phyloP scores from a whole-genome alignment of 2,888 invertebrate species.

The Acrobeloides nanus region DNA sequence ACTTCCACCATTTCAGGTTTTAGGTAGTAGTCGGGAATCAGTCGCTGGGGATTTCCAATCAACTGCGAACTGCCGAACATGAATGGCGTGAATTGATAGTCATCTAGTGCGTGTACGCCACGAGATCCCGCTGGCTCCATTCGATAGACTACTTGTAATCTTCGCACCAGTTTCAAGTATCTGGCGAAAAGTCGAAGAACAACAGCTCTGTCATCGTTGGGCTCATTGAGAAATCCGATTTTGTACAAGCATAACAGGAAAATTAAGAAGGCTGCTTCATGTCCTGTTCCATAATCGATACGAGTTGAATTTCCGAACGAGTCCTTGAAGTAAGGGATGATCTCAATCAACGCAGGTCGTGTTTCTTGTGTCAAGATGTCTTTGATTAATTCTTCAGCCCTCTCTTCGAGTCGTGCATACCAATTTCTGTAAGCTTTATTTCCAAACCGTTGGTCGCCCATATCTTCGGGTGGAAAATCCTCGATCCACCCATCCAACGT shows the following conservation, averaged over 20 bases:
- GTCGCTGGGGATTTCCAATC: conserved; percentile 73
- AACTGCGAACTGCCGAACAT: conserved; percentile 98
- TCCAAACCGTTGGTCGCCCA: conserved; percentile 74
- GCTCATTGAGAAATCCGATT: conserved; percentile 67
- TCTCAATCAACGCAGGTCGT: conserved; percentile 66
- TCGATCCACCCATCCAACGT: conserved; percentile 25
- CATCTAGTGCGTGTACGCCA: conserved; percentile 97
- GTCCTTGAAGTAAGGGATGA: conserved; percentile 77
- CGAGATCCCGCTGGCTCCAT: conserved; percentile 99
- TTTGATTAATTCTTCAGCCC: conserved; percentile 17
- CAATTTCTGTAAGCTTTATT: conserved; percentile 83
- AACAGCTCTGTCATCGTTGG: conserved; percentile 68
- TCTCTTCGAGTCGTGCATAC: conserved; percentile 66
- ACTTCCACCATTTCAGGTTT: conserved; percentile 69
- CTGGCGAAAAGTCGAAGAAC: conserved; percentile 72
- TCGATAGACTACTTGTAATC: conserved; percentile 78
- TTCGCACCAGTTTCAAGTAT: conserved; percentile 75
- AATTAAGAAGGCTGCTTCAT: conserved; percentile 90
- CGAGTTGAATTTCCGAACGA: conserved; percentile 89
- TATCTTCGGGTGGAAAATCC: conserved; percentile 43
- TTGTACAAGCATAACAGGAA: conserved; percentile 87
- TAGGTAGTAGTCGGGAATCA: conserved; percentile 78
- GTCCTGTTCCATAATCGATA: conserved; percentile 96
- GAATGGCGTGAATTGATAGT: conserved; percentile 96
- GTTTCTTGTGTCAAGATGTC: conserved; percentile 6